These are phyloP conservation scores for Discoglossus pictus DNA, from an alignment of 2,797 vertebrate species.

Conservation along the genomic window DNA sequence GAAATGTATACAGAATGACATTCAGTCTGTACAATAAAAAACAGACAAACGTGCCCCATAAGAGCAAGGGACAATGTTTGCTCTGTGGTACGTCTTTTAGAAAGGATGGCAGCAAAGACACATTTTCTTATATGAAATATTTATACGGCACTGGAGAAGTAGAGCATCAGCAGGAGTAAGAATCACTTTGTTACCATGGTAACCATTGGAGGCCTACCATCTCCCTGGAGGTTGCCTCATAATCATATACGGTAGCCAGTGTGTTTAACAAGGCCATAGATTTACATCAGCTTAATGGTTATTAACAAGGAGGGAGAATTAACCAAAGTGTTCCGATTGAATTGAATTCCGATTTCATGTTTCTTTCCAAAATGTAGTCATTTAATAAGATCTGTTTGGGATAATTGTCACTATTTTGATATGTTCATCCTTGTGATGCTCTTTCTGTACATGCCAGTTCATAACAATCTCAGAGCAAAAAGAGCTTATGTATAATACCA, in stretches of 20 bases:
- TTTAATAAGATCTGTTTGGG: no score
- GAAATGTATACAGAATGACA: no score
- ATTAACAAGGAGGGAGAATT: conserved; percentile 4
- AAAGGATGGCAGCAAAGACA: conserved; percentile 34
- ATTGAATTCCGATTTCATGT: no score
- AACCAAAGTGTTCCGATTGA: not conserved
- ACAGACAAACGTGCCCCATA: not conserved
- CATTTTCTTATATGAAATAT: conserved; percentile 45
- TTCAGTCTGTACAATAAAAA: not conserved
- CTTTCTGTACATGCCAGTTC: no score
- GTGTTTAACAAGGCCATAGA: conserved; percentile 17
- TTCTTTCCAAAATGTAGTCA: no score
- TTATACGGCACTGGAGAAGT: conserved; percentile 37
- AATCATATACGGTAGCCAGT: conserved; percentile 14
- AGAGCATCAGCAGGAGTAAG: conserved; percentile 35
- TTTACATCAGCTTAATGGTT: conserved; percentile 3
- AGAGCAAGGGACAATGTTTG: not conserved
- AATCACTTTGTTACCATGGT: conserved; percentile 46
- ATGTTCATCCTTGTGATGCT: no score
- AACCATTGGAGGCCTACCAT: conserved; percentile 30
- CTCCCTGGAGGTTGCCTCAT: conserved; percentile 30
- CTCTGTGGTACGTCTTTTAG: not conserved
- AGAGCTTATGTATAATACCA: no score
- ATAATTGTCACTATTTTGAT: no score
- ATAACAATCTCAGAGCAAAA: no score